Evolutionary conservation across 30 jellyfish, hydroid and myxozoan genomes (phyloP).

Genomic region (Mastigias papua): DNA sequence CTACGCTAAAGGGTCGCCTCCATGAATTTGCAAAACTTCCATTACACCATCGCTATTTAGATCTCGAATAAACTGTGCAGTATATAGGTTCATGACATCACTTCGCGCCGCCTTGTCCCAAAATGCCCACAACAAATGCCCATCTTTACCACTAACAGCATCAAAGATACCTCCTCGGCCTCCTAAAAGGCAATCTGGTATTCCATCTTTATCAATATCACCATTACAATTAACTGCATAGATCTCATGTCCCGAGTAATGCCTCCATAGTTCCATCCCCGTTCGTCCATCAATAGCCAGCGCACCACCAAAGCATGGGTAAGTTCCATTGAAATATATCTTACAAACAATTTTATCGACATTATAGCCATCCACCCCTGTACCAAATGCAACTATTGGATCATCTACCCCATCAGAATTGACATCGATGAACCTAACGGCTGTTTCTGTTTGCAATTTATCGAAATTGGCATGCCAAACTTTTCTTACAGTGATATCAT

Average conservation of each 20-base stretch:
- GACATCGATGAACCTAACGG: slow-evolving; percentile 77
- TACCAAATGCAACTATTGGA: slow-evolving; percentile 80
- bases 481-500: slow-evolving; percentile 59
- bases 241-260: slow-evolving; percentile 80
- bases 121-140: slow-evolving; percentile 77
- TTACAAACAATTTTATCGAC: slow-evolving; percentile 58
- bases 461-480: slow-evolving; percentile 83
- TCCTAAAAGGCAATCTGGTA: slow-evolving; percentile 82
- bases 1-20: slow-evolving; percentile 90
- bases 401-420: slow-evolving; percentile 86
- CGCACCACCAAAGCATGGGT: slow-evolving; percentile 92
- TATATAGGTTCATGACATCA: slow-evolving; percentile 72
- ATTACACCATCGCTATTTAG: slow-evolving; percentile 72
- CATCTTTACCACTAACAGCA: slow-evolving; percentile 81
- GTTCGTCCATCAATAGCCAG: slow-evolving; percentile 77
- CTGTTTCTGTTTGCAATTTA: slow-evolving; percentile 83
- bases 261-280: slow-evolving; percentile 86
- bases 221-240: slow-evolving; percentile 91
- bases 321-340: slow-evolving; percentile 56
- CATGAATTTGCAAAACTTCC: slow-evolving; percentile 86
- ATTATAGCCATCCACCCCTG: slow-evolving; percentile 79
- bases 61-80: slow-evolving; percentile 83
- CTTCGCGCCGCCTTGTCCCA: slow-evolving; percentile 47
- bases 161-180: slow-evolving; percentile 90
- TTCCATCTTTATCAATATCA: slow-evolving; percentile 82